Evolutionary conservation across 2,797 vertebrate species (phyloP).

Genomic region (Phylloscopus collybita): DNA sequence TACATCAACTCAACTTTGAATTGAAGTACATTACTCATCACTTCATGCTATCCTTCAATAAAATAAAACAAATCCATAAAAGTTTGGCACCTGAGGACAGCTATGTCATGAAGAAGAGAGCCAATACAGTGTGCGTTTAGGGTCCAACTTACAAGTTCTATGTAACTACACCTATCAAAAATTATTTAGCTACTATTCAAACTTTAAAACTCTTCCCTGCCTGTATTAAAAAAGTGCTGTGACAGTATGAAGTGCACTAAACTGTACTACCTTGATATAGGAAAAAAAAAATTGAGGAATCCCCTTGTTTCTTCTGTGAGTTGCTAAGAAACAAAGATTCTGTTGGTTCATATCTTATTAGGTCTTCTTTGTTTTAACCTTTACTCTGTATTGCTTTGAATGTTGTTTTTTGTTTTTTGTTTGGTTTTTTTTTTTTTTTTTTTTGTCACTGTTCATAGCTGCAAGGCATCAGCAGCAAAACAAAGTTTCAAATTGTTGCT

Average conservation of each 20-base stretch:
- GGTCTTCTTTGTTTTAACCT: constrained; percentile 68
- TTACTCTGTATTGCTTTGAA: constrained; percentile 81
- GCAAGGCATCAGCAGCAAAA: constrained; percentile 65
- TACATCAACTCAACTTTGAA: constrained; percentile 60
- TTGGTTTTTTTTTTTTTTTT: constrained; percentile 46
- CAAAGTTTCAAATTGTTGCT: constrained; percentile 70
- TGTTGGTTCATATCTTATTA: constrained; percentile 53
- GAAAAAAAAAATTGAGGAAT: constrained; percentile 66
- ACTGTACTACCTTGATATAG: constrained; percentile 46
- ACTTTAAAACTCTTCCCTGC: constrained; percentile 70
- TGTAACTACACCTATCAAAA: constrained; percentile 63
- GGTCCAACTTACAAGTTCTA: constrained; percentile 57
- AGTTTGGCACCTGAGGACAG: constrained; percentile 81
- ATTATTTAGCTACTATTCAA: constrained; percentile 59
- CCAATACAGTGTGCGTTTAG: constrained; percentile 54
- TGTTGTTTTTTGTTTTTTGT: constrained; percentile 52
- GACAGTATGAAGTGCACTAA: constrained; percentile 72
- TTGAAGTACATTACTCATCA: constrained; percentile 36
- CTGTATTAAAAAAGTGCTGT: constrained; percentile 73
- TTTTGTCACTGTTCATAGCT: constrained; percentile 73
- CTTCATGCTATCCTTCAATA: constrained; percentile 69
- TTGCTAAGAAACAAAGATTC: constrained; percentile 68
- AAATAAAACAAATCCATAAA: constrained; percentile 58
- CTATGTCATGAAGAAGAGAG: constrained; percentile 52
- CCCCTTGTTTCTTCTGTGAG: constrained; percentile 64